Base-by-base conservation (phyloP, 2,888 invertebrate species). In the Drosophila antonietae region DNA sequence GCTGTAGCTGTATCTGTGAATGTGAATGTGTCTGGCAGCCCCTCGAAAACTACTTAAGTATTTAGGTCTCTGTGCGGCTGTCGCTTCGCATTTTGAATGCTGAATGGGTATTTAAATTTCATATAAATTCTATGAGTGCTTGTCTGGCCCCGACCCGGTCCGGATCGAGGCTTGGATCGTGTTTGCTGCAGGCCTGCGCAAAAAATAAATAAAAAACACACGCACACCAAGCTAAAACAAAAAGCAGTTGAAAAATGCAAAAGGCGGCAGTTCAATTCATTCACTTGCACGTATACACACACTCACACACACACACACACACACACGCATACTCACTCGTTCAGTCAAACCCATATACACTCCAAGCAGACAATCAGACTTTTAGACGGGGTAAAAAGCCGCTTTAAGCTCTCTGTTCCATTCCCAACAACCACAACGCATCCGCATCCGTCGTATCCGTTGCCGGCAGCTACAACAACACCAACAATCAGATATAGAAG, bases 21-120 rank as follows among this genome's bases (percentile, higher is more conserved):
- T 70, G 66, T 73, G 31, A 10, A 52, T 78, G 69, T 47, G 65
- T 51, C 66, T 76, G 65, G 60, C 66, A 81, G 88, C 80, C 88
- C 83, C 83, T 83, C 70, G 75, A 76, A 88, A 86, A 88, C 83
- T 83, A 88, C 90, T 88, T 88, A 88, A 90, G 88, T 85, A 89
- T 88, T 90, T 90, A 88, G 88, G 89, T 83, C 89, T 89, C 77
- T 79, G 89, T 81, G 84, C 78, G 74, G 81, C 76, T 84, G 89
- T 88, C 81, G 89, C 86, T 84, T 88, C 81, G 88, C 89, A 85
- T 85, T 89, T 86, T 83, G 88, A 88, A 86, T 86, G 89, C 86
- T 89, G 89, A 86, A 86, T 85, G 85, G 86, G 89, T 89, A 90
- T 90, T 88, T 90, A 90, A 90, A 88, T 85, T 88, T 88, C 88